These are phyloP conservation scores for Porites lutea DNA, from an alignment of 64 coral and sea anemone species.

Conservation along the genomic window DNA sequence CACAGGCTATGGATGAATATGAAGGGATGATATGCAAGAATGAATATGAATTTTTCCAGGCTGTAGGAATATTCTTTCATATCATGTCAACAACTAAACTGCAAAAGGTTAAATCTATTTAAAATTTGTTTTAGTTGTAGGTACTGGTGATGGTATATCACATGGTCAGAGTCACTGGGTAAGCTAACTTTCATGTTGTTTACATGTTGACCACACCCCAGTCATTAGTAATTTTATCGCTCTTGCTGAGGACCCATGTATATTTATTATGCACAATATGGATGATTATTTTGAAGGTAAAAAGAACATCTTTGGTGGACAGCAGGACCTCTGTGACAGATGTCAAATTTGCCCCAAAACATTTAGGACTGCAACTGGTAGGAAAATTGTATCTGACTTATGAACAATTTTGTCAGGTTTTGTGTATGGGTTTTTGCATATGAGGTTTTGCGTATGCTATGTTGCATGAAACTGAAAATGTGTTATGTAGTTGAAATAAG, in stretches of 20 bases:
- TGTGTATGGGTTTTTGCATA: too few relatives aligned
- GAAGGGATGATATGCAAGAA: too few relatives aligned
- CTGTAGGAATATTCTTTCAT: neutral
- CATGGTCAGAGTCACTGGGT: slow-evolving; percentile 98
- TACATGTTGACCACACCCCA: too few relatives aligned
- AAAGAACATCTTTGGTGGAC: slow-evolving; percentile 90
- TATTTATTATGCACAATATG: neutral
- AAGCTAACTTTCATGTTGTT: neutral
- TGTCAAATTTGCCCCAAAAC: slow-evolving; percentile 98
- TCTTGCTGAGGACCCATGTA: neutral
- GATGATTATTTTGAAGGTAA: slow-evolving; percentile 64
- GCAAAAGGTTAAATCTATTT: neutral
- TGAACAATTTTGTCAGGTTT: too few relatives aligned
- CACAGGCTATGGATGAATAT: too few relatives aligned
- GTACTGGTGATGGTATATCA: slow-evolving; percentile 45
- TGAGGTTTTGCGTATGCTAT: too few relatives aligned
- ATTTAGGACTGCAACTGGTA: slow-evolving; percentile 95
- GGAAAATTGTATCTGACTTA: neutral
- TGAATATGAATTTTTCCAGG: neutral
- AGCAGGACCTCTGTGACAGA: slow-evolving; percentile 99
- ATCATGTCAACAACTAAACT: neutral
- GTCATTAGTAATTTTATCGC: too few relatives aligned
- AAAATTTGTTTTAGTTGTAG: slow-evolving; percentile 58
- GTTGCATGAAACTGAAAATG: too few relatives aligned
- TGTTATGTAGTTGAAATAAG: too few relatives aligned